Base-by-base conservation (phyloP, 1,140 invertebrate genomes). In the Calosoma granatense region DNA sequence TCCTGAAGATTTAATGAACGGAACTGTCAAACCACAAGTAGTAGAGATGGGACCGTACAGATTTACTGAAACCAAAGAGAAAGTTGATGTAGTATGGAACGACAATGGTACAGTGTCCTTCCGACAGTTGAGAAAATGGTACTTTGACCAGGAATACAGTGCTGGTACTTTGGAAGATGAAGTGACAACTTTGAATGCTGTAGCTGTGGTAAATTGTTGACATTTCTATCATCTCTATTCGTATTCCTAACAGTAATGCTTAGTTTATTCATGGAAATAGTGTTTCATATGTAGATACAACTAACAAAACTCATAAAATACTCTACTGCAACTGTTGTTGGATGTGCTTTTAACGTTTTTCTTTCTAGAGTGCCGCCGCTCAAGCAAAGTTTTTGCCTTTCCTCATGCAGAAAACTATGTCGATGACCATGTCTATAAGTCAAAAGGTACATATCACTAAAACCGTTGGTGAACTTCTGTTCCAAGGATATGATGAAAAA, bases 61-160 rank as follows among this genome's bases (percentile, higher is more conserved):
- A 1, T 84, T 76, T 55, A 64, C 72, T n/a, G 81, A 83, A 67
- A 71, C 73, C 20, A 80, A 83, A 61, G 70, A 69, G 60, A 78
- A 85, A 74, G 75, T 79, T 23, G 81, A 87, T 65, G 63, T 81
- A 57, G 76, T 74, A 1, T 88, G 82, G 78, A 81, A 83, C 12
- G 68, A 80, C 2, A 94, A 95, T 75, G 80, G 78, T 14, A 94
- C 90, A 0, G 74, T 95, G 9, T 82, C 87, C 14, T 95, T 86
- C 69, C 80, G 83, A 64, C 88, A 91, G 68, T 80, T 79, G 59
- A 80, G 86, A 63, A 75, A 74, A 2, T 95, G 89, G 84, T 72
- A 81, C 60, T 95, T 89, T 73, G 73, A 82, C 19, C 77, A 76
- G 41, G 74, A 82, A 6, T 72, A 79, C 62, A 90, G 89, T 0